Conservation (phyloP, 1,140 invertebrate species). For the Babylonia areolata region DNA sequence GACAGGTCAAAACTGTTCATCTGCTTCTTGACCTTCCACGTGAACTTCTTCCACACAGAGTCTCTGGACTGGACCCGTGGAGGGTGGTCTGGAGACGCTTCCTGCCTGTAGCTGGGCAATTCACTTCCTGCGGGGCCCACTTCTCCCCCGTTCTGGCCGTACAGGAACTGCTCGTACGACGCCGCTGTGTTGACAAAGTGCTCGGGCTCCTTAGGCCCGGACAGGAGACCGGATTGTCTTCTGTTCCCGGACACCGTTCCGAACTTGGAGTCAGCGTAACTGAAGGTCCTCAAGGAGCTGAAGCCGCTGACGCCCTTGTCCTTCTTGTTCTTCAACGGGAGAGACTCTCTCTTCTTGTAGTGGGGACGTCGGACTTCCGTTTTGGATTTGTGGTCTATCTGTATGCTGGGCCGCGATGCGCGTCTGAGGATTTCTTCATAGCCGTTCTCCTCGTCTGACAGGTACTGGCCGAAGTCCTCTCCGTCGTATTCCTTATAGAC, state of each 20-base stretch:
- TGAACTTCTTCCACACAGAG: conserved; percentile 43
- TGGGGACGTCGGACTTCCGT: conserved; percentile 28
- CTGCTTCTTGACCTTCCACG: conserved; percentile 20
- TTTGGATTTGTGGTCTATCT: conserved; percentile 1
- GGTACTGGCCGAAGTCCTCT: conserved; percentile 46
- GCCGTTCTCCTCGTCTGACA: conserved; percentile 40
- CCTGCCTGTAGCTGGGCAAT: not conserved
- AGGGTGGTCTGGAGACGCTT: not conserved
- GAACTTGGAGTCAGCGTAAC: conserved; percentile 51
- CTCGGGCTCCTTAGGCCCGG: not conserved
- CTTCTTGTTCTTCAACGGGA: conserved; percentile 27
- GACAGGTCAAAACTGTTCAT: not conserved
- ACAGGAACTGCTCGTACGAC: conserved; percentile 45
- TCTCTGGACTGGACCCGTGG: not conserved
- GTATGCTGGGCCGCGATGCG: not conserved
- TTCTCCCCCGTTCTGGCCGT: conserved; percentile 26
- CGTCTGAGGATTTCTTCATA: not conserved
- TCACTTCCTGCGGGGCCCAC: not conserved
- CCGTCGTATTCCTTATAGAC: conserved; percentile 45
- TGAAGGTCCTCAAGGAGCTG: conserved; percentile 42
- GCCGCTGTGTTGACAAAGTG: not conserved
- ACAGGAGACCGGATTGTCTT: too few species aligned
- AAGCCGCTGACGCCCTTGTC: conserved; percentile 1
- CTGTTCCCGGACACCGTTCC: conserved; percentile 19
- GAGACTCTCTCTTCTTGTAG: conserved; percentile 18